Conservation (phyloP, 2,113 vertebrate species). For the Phyllostomus hastatus region DNA sequence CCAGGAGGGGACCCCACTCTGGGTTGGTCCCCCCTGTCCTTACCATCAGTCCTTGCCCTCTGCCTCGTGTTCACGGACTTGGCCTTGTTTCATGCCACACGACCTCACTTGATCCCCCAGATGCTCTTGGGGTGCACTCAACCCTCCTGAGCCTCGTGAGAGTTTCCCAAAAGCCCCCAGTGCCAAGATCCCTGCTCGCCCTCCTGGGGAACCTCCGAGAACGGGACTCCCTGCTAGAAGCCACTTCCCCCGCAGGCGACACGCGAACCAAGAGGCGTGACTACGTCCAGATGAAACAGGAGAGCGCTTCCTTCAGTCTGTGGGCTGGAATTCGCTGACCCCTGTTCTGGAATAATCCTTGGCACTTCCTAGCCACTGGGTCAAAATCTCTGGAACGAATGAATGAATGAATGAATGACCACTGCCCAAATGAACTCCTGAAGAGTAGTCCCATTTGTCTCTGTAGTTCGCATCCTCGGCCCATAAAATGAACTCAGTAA, state of each 20-base stretch:
- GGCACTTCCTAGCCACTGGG: neutral
- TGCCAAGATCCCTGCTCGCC: neutral
- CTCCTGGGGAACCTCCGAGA: neutral
- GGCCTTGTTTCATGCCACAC: neutral
- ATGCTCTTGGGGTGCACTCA: neutral
- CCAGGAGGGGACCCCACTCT: neutral
- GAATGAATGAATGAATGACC: neutral
- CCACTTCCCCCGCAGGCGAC: neutral
- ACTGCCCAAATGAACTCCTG: neutral
- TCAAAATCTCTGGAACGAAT: neutral
- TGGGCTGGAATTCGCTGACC: neutral
- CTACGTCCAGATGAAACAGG: too few species aligned
- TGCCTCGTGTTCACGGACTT: neutral
- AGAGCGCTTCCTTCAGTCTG: too few species aligned
- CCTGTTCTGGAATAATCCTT: neutral
- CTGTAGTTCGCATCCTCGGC: neutral
- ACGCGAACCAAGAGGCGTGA: neutral
- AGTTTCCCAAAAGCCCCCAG: neutral
- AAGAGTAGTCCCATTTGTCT: neutral
- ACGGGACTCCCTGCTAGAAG: neutral
- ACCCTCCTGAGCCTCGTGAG: neutral
- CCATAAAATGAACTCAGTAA: neutral
- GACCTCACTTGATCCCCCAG: too few species aligned
- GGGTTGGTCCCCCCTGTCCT: neutral
- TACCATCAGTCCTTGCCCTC: neutral